Conservation (phyloP, 1,140 invertebrate species). For the Drosophila repletoides region DNA sequence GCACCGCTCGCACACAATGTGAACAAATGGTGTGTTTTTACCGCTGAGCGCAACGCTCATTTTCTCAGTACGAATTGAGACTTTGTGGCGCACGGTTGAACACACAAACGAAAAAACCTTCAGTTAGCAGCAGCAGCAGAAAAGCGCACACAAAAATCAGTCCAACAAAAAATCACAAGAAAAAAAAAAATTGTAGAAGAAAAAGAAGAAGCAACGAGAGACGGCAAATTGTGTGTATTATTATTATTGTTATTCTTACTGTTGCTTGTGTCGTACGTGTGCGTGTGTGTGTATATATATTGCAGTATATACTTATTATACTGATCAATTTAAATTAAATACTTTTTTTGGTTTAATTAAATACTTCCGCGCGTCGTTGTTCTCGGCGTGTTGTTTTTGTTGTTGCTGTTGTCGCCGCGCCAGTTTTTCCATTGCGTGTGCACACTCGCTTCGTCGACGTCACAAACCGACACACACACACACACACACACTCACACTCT, state of each 20-base stretch:
- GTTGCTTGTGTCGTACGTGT: constrained; percentile 34
- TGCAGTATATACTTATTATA: constrained; percentile 35
- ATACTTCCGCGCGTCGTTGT: constrained; percentile 67
- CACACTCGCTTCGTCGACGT: constrained; percentile 32
- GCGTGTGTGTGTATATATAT: constrained; percentile 58
- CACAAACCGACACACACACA: constrained; percentile 21
- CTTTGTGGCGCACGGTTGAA: constrained; percentile 74
- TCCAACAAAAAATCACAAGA: constrained; percentile 33
- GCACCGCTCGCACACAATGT: constrained; percentile 49
- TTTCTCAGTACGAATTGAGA: constrained; percentile 64
- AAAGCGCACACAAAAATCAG: constrained; percentile 42
- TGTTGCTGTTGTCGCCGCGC: constrained; percentile 46
- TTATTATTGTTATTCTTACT: constrained; percentile 29
- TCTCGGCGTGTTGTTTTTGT: constrained; percentile 36
- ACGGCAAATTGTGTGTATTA: constrained; percentile 43
- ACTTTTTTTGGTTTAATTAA: constrained; percentile 73
- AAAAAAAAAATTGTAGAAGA: constrained; percentile 22
- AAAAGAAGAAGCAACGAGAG: constrained; percentile 30
- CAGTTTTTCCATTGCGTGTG: constrained; percentile 49
- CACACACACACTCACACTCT: neutral
- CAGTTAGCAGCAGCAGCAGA: constrained; percentile 41
- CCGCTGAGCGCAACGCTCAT: constrained; percentile 32
- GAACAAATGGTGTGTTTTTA: constrained; percentile 40
- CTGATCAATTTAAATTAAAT: constrained; percentile 74
- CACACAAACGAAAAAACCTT: no score